Conservation (phyloP, 2,797 vertebrate genomes). For the Echiichthys vipera region DNA sequence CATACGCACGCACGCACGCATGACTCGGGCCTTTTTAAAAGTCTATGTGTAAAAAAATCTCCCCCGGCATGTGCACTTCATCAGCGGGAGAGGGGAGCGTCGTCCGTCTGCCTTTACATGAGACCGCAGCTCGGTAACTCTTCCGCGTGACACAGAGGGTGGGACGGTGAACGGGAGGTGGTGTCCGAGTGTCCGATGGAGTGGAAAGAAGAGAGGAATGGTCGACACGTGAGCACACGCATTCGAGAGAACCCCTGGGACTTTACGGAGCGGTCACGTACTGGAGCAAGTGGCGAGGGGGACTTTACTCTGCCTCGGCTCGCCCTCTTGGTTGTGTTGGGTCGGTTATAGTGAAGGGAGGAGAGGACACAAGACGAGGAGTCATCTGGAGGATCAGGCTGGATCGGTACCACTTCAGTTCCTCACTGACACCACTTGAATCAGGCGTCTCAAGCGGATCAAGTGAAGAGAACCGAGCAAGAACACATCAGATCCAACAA, state of each 20-base stretch:
- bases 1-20: constrained; percentile 41
- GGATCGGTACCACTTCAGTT: background rate
- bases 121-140: constrained; percentile 38
- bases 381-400: constrained; percentile 40
- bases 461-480: too few species aligned
- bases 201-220: background rate
- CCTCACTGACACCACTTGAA: too few species aligned
- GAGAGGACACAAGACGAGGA: background rate
- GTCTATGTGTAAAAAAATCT: constrained; percentile 65
- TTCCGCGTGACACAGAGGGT: constrained; percentile 14
- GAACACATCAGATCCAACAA: too few species aligned
- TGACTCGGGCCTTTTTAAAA: constrained; percentile 48
- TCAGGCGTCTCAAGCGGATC: too few species aligned
- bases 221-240: background rate
- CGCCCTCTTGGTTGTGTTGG: background rate
- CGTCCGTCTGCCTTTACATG: background rate
- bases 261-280: background rate
- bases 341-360: background rate
- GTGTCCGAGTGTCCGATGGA: background rate
- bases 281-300: background rate
- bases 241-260: background rate
- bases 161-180: background rate
- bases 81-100: constrained; percentile 43
- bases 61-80: constrained; percentile 14
- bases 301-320: background rate